phyloP scores from a whole-genome alignment of 2,888 invertebrate genomes.

The Synergus laeviventris region DNA sequence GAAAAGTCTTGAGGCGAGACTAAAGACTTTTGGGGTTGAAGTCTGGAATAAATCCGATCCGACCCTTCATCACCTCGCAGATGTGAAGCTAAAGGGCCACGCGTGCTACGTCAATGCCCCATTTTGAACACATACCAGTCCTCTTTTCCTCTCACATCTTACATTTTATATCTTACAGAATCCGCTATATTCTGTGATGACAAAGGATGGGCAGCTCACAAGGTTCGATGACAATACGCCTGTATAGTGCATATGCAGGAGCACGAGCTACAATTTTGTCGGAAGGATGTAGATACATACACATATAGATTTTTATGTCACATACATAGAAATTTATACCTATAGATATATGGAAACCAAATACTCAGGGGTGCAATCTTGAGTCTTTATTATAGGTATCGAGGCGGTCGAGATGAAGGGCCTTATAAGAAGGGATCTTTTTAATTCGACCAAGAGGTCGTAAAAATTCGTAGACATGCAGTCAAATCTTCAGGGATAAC shows the following conservation, averaged over 20 bases:
- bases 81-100: constrained; percentile 19
- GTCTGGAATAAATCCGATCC: constrained; percentile 20
- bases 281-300: constrained; percentile 1
- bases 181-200: neutral
- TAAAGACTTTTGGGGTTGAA: constrained; percentile 32
- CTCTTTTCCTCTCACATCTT: neutral
- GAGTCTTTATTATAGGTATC: neutral
- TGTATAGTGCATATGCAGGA: neutral
- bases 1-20: constrained; percentile 36
- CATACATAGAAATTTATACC: neutral
- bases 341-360: neutral
- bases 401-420: constrained; percentile 30
- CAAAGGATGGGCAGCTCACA: constrained; percentile 11
- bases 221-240: constrained; percentile 15
- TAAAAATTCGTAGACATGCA: constrained; percentile 4
- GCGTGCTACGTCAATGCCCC: constrained; percentile 34
- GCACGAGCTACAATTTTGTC: constrained; percentile 27
- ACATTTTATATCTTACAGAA: neutral
- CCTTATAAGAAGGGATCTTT: constrained; percentile 1
- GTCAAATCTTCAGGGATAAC: constrained; percentile 20
- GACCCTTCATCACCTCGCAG: constrained; percentile 38
- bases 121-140: neutral
- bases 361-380: constrained; percentile 31
- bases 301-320: neutral
- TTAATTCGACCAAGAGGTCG: constrained; percentile 19